Conservation (phyloP, 2,113 vertebrate species). For the Podarcis raffonei region DNA sequence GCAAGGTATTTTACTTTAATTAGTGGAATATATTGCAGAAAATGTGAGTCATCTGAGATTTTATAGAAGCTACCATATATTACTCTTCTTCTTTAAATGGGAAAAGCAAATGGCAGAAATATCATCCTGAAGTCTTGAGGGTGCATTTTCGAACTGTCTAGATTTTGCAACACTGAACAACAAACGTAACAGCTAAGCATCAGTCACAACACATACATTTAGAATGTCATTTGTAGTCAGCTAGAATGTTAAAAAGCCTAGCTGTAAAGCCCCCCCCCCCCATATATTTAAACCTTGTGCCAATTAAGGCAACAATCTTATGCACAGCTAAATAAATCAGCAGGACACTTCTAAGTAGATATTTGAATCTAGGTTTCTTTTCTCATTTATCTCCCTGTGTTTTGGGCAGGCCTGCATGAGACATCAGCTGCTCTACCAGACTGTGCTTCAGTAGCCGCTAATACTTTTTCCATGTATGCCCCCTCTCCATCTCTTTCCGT, state of each 20-base stretch:
- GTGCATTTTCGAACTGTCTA: constrained; percentile 20
- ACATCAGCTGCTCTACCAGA: not conserved
- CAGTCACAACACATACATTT: not conserved
- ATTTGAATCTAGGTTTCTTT: not conserved
- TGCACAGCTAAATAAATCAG: not conserved
- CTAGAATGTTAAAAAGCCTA: not conserved
- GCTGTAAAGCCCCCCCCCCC: fast-evolving
- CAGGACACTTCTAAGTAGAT: not conserved
- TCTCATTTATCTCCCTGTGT: not conserved
- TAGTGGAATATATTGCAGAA: constrained; percentile 62
- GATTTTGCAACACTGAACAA: not conserved
- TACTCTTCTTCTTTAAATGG: constrained; percentile 41
- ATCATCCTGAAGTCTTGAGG: not conserved
- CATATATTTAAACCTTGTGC: not conserved
- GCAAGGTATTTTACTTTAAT: constrained; percentile 70
- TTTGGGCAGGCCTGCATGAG: not conserved
- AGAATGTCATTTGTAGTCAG: not conserved
- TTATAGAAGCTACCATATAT: constrained; percentile 45
- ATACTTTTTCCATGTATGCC: not conserved
- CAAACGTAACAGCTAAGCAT: constrained; percentile 15
- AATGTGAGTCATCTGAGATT: constrained; percentile 55
- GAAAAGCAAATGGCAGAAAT: constrained; percentile 27
- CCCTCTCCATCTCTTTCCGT: not conserved
- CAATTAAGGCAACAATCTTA: not conserved
- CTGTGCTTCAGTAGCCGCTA: not conserved